phyloP scores from a whole-genome alignment of 2,113 vertebrate genomes.

The Laticauda laticaudata region DNA sequence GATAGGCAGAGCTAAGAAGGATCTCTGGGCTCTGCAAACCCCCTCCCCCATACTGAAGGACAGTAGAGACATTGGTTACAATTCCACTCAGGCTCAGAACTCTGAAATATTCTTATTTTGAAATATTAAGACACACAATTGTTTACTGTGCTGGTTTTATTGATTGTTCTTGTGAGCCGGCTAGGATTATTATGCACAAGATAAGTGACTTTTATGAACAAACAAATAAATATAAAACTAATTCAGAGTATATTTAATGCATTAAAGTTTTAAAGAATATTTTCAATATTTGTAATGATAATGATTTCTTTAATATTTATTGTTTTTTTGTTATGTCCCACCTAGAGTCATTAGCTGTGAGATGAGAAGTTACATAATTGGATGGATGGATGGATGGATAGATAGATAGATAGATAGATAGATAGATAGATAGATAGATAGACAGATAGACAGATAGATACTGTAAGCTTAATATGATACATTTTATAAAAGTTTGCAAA shows the following conservation, averaged over 20 bases:
- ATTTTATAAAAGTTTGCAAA: neutral
- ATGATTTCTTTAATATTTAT: neutral
- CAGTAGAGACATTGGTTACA: neutral
- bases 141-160: neutral
- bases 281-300: neutral
- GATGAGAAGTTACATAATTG: neutral
- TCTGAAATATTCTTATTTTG: neutral
- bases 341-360: neutral
- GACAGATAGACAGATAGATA: neutral
- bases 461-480: neutral
- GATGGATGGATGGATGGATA: neutral
- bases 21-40: neutral
- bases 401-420: neutral
- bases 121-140: neutral
- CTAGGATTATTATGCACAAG: neutral
- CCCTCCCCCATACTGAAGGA: neutral
- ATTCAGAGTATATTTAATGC: neutral
- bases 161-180: neutral
- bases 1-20: neutral
- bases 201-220: neutral
- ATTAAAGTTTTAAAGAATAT: neutral
- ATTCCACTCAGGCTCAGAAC: no score
- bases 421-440: no score
- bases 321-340: neutral
- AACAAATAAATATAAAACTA: neutral